Evolutionary conservation across 2,113 vertebrate species (phyloP).

Genomic region (Accipiter virgatus): DNA sequence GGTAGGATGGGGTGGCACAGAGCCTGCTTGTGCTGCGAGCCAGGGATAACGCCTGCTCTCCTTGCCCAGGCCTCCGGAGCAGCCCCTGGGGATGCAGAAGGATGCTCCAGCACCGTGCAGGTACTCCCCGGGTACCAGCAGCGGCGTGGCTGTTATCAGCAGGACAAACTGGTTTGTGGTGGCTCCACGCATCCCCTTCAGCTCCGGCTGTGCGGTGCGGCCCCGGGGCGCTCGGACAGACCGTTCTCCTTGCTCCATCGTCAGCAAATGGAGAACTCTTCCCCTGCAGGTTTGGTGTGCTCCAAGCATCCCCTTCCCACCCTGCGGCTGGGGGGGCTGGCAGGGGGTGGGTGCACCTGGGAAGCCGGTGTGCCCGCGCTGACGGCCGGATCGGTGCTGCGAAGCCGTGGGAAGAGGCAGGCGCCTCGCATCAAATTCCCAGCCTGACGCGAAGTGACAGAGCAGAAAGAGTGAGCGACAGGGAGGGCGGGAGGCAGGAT

Average conservation of each 20-base stretch:
- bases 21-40: neutral
- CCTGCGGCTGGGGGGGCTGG: accelerated
- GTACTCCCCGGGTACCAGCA: neutral
- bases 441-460: neutral
- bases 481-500: neutral
- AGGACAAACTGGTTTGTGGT: neutral
- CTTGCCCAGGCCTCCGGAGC: neutral
- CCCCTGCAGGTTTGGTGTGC: neutral
- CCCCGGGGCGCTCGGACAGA: neutral
- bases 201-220: neutral
- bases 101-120: neutral
- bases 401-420: neutral
- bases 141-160: neutral
- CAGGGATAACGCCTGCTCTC: neutral
- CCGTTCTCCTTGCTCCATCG: neutral
- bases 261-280: neutral
- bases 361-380: accelerated
- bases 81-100: neutral
- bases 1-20: neutral
- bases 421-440: neutral
- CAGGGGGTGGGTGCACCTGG: neutral
- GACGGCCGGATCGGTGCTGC: neutral
- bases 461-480: slow-evolving; percentile 8
- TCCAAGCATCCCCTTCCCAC: neutral
- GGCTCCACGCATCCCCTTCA: neutral